A percentile compares a stretch with the other conserved stretches of the same genome.
Evolutionary conservation across 2,888 invertebrate genomes (phyloP).

Genomic region (Candidula unifasciata): DNA sequence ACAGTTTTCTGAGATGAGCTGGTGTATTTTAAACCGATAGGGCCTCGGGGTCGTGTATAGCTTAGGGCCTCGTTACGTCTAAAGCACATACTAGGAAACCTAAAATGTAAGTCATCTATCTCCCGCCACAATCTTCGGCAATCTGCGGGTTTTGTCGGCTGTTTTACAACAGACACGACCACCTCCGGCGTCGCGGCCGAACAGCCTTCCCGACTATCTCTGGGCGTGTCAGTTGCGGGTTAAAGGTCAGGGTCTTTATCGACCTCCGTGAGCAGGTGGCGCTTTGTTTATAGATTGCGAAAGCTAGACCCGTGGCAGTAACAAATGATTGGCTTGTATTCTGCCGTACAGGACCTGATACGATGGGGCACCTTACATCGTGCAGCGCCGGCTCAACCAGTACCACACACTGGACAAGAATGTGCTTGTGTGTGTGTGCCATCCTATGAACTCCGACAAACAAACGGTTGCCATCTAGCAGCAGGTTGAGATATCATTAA

Average conservation of each 20-base stretch:
- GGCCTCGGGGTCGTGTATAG: too few relatives aligned
- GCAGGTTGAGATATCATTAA: too few relatives aligned
- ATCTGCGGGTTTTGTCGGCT: not conserved
- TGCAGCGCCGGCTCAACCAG: too few relatives aligned
- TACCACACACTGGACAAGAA: too few relatives aligned
- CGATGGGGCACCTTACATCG: too few relatives aligned
- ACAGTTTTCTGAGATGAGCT: too few relatives aligned
- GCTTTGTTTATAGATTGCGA: slow-evolving; percentile 10
- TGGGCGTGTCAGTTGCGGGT: slow-evolving; percentile 27
- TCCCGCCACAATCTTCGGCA: not conserved
- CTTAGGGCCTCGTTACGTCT: too few relatives aligned
- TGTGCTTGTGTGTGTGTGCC: too few relatives aligned
- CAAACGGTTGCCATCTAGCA: too few relatives aligned
- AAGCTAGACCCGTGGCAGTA: slow-evolving; percentile 7
- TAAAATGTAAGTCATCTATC: not conserved
- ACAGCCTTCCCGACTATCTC: slow-evolving; percentile 24
- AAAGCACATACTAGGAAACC: too few relatives aligned
- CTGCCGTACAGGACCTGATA: not conserved
- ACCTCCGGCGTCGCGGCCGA: not conserved
- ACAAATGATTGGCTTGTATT: slow-evolving; percentile 21
- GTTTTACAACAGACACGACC: slow-evolving; percentile 7
- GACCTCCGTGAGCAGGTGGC: not conserved
- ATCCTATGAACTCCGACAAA: too few relatives aligned
- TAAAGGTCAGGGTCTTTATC: slow-evolving; percentile 23
- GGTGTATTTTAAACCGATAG: too few relatives aligned